Conservation (phyloP, 92 coral and sea anemone species). For the Bergia sp. region DNA sequence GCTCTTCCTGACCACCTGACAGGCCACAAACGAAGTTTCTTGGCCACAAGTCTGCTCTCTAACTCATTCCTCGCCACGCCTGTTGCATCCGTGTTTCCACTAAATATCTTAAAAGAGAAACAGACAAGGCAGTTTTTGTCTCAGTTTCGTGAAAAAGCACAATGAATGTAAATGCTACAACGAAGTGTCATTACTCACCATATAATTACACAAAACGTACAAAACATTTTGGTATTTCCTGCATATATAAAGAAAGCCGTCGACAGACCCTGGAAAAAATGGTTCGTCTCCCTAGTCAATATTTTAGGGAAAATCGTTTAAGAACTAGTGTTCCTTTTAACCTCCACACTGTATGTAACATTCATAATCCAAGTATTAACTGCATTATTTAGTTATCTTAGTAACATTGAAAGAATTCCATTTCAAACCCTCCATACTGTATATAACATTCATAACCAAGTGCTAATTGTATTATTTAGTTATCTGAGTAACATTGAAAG, state of each 20-base stretch:
- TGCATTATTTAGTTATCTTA: neutral
- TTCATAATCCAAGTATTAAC: neutral
- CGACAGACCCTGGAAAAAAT: too few relatives aligned
- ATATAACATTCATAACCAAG: neutral
- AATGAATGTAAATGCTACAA: too few relatives aligned
- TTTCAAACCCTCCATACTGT: constrained; percentile 1
- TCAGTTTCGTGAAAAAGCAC: too few relatives aligned
- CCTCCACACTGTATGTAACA: constrained; percentile 16
- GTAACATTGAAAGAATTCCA: neutral
- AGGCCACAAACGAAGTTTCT: constrained; percentile 43
- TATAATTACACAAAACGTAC: too few relatives aligned
- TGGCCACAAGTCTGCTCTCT: constrained; percentile 16
- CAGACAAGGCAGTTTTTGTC: neutral
- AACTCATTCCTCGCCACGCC: constrained; percentile 1
- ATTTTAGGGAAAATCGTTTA: too few relatives aligned
- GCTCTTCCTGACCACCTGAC: constrained; percentile 7
- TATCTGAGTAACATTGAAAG: neutral
- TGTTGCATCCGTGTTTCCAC: constrained; percentile 6
- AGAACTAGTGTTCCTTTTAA: neutral
- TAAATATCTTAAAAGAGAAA: neutral
- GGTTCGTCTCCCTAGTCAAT: too few relatives aligned
- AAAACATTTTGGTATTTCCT: too few relatives aligned
- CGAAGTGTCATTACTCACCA: too few relatives aligned
- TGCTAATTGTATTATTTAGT: neutral
- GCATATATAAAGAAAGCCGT: too few relatives aligned